phyloP scores from a whole-genome alignment of 2,797 vertebrate species.

The Manis javanica region DNA sequence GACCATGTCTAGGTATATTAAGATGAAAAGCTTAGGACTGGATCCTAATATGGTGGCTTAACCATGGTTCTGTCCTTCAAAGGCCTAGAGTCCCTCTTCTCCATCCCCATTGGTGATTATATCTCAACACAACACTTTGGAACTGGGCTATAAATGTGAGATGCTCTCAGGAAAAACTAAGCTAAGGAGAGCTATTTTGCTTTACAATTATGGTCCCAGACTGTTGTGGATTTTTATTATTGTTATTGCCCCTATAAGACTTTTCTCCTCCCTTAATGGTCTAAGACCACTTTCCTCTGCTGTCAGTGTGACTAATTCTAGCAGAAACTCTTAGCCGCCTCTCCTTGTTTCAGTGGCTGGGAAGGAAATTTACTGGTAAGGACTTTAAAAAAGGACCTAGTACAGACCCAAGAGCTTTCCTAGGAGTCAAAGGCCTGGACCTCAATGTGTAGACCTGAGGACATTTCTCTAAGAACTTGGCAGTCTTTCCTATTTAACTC shows the following conservation, averaged over 20 bases:
- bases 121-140: background rate
- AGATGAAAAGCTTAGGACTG: background rate
- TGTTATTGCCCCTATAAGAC: background rate
- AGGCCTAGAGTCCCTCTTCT: background rate
- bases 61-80: background rate
- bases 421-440: background rate
- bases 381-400: background rate
- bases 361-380: background rate
- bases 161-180: background rate
- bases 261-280: background rate
- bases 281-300: background rate
- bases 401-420: background rate
- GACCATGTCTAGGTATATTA: background rate
- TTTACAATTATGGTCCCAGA: background rate
- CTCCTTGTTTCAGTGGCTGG: background rate
- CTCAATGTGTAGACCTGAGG: background rate
- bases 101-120: background rate
- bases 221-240: background rate
- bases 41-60: background rate
- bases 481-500: background rate
- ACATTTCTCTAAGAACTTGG: background rate
- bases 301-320: background rate
- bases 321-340: background rate
- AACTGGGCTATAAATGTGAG: background rate
- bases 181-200: background rate